Base-by-base conservation (phyloP, 1,140 invertebrate species). In the Leguminivora glycinivorella region DNA sequence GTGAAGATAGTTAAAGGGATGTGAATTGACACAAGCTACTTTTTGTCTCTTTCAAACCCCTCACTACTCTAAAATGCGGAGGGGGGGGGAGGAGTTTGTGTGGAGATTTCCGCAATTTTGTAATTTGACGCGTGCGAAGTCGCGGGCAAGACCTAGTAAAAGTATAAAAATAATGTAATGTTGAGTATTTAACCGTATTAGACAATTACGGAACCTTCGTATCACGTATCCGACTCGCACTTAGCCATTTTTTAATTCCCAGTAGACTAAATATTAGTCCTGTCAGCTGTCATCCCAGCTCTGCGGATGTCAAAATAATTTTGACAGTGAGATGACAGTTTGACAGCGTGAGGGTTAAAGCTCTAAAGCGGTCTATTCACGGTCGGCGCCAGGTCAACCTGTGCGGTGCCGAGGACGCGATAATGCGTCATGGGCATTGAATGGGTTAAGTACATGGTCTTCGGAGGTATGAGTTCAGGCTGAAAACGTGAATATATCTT, bases 271-370 rank as follows among this genome's bases (percentile, higher is more conserved):
- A 52, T 43, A 52, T 52, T 22, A 22, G 47, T 52, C 17, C 1
- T 52, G 47, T 52, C 47, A 52, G 19, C 47, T 52, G 47, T 52
- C 47, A 52, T 52, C 47, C 34, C 12, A 17, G 19, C 17, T 22
- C n/a, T 52, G 19, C 17, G 7, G 5, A 22, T 22, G 47, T 52
- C 47, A 52, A 52, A 52, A 52, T 52, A 52, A 52, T 19, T 52
- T 52, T 52, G 47, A 52, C 47, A 52, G 7, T 22, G 19, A 52
- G 47, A 52, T 52, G 47, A 52, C 47, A 22, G 47, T n/a, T 52
- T 22, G 47, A 9, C 47, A 52, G 47, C 47, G 1, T 10, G 47
- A 52, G 47, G 47, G 47, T 52, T 52, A 43, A n/a, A 52, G 47
- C 19, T 52, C 47, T 52, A 22, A 22, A 52, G 47, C 47, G 6